Conservation (phyloP, 2,888 invertebrate genomes). For the Neoscelio sp. region DNA sequence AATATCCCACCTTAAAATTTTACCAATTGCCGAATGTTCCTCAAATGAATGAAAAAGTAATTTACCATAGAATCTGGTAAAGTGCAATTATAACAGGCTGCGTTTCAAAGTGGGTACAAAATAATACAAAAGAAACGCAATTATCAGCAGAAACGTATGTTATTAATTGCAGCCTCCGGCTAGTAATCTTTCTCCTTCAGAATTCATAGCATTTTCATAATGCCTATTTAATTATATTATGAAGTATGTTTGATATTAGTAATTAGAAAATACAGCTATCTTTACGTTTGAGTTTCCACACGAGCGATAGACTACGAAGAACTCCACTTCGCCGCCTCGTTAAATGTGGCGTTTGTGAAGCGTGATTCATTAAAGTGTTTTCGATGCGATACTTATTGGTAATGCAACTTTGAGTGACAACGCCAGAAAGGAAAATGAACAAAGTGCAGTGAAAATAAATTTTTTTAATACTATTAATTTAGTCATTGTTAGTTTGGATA, state of each 20-base stretch:
- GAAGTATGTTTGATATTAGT: conserved; percentile 55
- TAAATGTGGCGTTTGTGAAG: conserved; percentile 44
- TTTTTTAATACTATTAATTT: too few species aligned
- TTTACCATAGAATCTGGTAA: conserved; percentile 3
- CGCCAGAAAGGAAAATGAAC: background rate
- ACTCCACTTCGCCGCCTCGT: conserved; percentile 25
- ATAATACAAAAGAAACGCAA: conserved; percentile 21
- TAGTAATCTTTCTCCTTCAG: conserved; percentile 42
- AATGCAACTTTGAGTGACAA: background rate
- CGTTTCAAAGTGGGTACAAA: conserved; percentile 30
- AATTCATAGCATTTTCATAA: conserved; percentile 61
- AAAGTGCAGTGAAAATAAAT: too few species aligned
- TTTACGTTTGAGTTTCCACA: conserved; percentile 47
- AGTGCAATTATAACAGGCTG: conserved; percentile 26
- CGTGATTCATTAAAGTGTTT: conserved; percentile 52
- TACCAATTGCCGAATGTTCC: too few species aligned
- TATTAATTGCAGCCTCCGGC: conserved; percentile 42
- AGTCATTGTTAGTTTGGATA: too few species aligned
- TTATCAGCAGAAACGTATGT: conserved; percentile 31
- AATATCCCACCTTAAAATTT: background rate
- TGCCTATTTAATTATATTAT: conserved; percentile 59
- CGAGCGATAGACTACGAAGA: conserved; percentile 48
- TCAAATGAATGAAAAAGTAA: conserved; percentile 23
- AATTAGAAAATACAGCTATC: conserved; percentile 51
- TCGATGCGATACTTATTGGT: conserved; percentile 7